Evolutionary conservation across 2,797 vertebrate species (phyloP).

Genomic region (Pangasius larnaudii): DNA sequence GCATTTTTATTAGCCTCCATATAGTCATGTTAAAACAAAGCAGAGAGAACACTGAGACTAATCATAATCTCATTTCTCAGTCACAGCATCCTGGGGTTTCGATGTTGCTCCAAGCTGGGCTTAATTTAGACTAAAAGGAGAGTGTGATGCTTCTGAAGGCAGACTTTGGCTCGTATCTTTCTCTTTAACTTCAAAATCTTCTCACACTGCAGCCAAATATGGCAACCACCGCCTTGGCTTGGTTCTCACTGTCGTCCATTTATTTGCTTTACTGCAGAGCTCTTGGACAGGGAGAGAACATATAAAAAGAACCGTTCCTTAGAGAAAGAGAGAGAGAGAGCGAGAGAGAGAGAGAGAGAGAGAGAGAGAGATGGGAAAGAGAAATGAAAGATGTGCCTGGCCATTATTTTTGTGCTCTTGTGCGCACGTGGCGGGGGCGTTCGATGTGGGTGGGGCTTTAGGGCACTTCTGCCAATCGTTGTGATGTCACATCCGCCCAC

Average conservation of each 20-base stretch:
- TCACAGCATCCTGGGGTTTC: conserved; percentile 32
- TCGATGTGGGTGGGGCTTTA: conserved; percentile 56
- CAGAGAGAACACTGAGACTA: neutral
- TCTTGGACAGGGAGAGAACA: conserved; percentile 51
- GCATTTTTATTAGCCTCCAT: conserved; percentile 27
- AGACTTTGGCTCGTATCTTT: conserved; percentile 14
- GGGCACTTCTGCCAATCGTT: conserved; percentile 72
- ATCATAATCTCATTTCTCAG: conserved; percentile 28
- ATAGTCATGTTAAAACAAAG: conserved; percentile 31
- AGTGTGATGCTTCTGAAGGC: conserved; percentile 30
- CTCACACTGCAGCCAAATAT: conserved; percentile 61
- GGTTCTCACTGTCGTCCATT: conserved; percentile 38
- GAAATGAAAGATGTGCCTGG: conserved; percentile 28
- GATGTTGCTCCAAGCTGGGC: conserved; percentile 42
- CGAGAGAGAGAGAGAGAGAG: conserved; percentile 1
- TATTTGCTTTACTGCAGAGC: conserved; percentile 44
- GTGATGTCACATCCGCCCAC: conserved; percentile 81
- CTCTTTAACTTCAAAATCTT: conserved; percentile 65
- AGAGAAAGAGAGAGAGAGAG: conserved; percentile 41
- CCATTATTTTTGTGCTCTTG: conserved; percentile 64
- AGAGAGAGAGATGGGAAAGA: conserved; percentile 13
- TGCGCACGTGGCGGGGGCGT: conserved; percentile 60
- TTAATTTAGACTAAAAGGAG: conserved; percentile 33
- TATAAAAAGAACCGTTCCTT: conserved; percentile 60
- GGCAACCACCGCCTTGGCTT: conserved; percentile 51